Percentiles rank a stretch among this genome's conserved stretches.
phyloP scores from a whole-genome alignment of 2,113 vertebrate species.

The Hydrochoerus hydrochaeris region DNA sequence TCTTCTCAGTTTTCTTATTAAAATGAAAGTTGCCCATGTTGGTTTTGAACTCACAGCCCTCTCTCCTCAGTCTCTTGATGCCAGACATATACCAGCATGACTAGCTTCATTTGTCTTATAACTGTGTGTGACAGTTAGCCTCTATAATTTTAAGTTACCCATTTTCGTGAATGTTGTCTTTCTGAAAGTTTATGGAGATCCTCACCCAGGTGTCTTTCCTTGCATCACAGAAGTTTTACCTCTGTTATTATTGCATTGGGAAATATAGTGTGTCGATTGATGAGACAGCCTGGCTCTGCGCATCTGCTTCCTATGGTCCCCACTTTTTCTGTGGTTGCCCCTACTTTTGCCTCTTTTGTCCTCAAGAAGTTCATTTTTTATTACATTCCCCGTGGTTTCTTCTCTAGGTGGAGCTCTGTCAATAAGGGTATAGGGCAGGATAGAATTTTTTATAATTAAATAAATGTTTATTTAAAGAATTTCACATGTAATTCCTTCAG shows the following conservation, averaged over 20 bases:
- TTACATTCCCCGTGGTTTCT: not conserved
- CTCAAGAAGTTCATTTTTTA: not conserved
- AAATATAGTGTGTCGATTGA: not conserved
- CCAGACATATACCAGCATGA: not conserved
- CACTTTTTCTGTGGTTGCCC: not conserved
- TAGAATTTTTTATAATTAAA: not conserved
- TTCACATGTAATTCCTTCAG: not conserved
- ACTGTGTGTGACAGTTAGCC: constrained; percentile 3
- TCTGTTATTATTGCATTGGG: constrained; percentile 5
- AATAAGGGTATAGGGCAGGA: not conserved
- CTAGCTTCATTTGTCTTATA: not conserved
- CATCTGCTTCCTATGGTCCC: fast-evolving
- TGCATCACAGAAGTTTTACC: not conserved
- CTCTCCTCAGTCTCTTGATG: not conserved
- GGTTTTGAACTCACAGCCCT: not conserved
- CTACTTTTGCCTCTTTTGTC: not conserved
- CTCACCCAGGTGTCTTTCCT: not conserved
- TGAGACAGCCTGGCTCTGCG: not conserved
- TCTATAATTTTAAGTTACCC: not conserved
- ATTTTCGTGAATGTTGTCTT: not conserved
- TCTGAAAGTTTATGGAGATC: not conserved
- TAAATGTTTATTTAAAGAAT: not conserved
- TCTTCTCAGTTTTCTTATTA: not conserved
- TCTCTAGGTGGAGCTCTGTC: not conserved
- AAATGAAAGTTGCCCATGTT: not conserved